A percentile compares a stretch with the other conserved stretches of the same genome.
These are phyloP conservation scores for Lethocerus indicus DNA, from an alignment of 1,140 invertebrate genomes.

Conservation along the genomic window DNA sequence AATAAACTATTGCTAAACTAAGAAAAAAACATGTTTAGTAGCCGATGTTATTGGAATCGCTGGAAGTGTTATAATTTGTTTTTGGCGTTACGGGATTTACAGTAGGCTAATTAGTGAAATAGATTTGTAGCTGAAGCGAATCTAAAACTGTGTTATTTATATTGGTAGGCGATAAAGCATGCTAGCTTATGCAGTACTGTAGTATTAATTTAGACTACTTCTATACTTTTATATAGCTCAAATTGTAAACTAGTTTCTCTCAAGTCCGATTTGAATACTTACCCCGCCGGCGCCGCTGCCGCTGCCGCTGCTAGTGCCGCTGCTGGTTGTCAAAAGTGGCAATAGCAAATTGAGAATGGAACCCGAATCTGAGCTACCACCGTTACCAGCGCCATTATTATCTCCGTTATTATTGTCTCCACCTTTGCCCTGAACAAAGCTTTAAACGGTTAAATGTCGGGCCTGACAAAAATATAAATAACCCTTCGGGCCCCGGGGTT, in stretches of 20 bases:
- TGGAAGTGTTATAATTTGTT: no score
- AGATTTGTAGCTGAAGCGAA: no score
- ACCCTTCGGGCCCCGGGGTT: no score
- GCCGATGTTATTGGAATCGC: neutral
- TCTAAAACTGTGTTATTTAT: no score
- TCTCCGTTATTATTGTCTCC: conserved; percentile 1
- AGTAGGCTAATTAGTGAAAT: no score
- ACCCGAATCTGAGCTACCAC: conserved; percentile 7
- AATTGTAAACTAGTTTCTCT: neutral
- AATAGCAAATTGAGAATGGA: conserved; percentile 5
- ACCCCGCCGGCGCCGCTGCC: conserved; percentile 5
- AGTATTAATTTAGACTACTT: no score
- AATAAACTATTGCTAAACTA: neutral
- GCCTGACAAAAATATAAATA: no score
- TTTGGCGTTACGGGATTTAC: no score
- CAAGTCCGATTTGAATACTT: conserved; percentile 1
- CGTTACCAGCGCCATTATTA: conserved; percentile 1
- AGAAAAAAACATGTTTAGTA: neutral
- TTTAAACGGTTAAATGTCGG: no score
- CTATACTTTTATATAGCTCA: no score
- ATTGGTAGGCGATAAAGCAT: no score
- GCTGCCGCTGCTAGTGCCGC: conserved; percentile 1
- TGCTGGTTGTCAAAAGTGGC: conserved; percentile 3
- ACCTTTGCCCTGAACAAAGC: conserved; percentile 1
- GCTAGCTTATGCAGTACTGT: no score